Evolutionary conservation across 2,797 vertebrate genomes (phyloP).

Genomic region (Tarsius wallacei): DNA sequence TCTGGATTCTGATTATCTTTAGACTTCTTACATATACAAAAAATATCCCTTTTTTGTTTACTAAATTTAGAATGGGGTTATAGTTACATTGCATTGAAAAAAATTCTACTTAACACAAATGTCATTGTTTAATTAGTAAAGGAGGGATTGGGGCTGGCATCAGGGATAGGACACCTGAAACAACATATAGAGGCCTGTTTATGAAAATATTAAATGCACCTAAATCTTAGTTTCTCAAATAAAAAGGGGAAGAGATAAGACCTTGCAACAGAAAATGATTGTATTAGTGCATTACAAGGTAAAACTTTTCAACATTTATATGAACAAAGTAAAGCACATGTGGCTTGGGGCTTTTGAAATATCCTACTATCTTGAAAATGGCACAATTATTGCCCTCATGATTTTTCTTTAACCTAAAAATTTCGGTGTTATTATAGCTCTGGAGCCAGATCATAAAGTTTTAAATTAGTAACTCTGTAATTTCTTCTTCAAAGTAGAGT

Average conservation of each 20-base stretch:
- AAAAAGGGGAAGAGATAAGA: not conserved
- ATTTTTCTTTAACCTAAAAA: slow-evolving; percentile 52
- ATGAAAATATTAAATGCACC: not conserved
- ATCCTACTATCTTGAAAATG: slow-evolving; percentile 67
- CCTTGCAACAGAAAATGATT: not conserved
- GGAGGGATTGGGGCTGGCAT: rapidly evolving
- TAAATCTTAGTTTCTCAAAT: not conserved
- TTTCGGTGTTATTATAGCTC: slow-evolving; percentile 66
- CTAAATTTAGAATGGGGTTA: not conserved
- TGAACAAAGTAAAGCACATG: slow-evolving; percentile 24
- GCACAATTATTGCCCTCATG: slow-evolving; percentile 51
- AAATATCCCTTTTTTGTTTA: not conserved
- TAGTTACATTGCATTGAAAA: not conserved
- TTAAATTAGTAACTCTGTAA: slow-evolving; percentile 74
- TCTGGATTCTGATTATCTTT: not conserved
- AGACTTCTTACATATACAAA: not conserved
- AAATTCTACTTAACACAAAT: not conserved
- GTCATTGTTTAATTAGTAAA: not conserved
- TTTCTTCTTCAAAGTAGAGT: slow-evolving; percentile 55
- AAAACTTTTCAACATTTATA: not conserved
- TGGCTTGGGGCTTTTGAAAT: slow-evolving; percentile 54
- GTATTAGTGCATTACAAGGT: not conserved
- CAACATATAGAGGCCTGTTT: not conserved
- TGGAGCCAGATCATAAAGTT: slow-evolving; percentile 62
- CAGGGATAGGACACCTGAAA: not conserved